Base-by-base conservation (phyloP, 23 tunicate species). In the Diplosoma virens region DNA sequence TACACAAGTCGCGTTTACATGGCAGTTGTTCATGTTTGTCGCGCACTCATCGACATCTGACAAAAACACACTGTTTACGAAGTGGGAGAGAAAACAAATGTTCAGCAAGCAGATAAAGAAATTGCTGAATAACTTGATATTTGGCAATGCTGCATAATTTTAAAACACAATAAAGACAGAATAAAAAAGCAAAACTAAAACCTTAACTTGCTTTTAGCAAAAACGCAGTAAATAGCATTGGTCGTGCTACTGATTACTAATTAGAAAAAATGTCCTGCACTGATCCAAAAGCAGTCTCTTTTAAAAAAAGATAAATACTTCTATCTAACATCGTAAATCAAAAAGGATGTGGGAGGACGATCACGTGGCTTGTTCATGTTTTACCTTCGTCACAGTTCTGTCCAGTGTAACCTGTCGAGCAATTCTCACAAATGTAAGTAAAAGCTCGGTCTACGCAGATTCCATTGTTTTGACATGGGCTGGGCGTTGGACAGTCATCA, bases 341-440 rank as follows among this genome's bases (percentile, higher is more conserved):
- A n/a, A n/a, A n/a, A n/a, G n/a, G n/a, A n/a, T n/a, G n/a, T n/a
- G n/a, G n/a, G n/a, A n/a, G 14, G 14, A 14, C 50, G 50, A 41
- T 7, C 11, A 9, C 11, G 14, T 14, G 14, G 9, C 11, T 41
- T 41, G 50, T 41, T 41, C 14, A 16, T 11, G 71, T 17, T 47
- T 64, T 80, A 87, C 95, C 83, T 9, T 3, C 54, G 33, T 67
- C 73, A 37, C 95, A 87, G 73, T 81, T 54, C 21, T 31, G 77
- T 23, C 95, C 95, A 17, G 81, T 59, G 37, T 37, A 87, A 4
- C 95, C 95, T n/a, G n/a, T n/a, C 0, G 81, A 45, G 55, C 86
- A 81, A 55, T 58, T 48, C 3, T 18, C 28, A 54, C 95, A 87
- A n/a, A 25, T 66, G 65, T 81, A 87, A n/a, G 78, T 41, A 48